Conservation (phyloP, 1,140 invertebrate species). For the Phymastichus coffea region DNA sequence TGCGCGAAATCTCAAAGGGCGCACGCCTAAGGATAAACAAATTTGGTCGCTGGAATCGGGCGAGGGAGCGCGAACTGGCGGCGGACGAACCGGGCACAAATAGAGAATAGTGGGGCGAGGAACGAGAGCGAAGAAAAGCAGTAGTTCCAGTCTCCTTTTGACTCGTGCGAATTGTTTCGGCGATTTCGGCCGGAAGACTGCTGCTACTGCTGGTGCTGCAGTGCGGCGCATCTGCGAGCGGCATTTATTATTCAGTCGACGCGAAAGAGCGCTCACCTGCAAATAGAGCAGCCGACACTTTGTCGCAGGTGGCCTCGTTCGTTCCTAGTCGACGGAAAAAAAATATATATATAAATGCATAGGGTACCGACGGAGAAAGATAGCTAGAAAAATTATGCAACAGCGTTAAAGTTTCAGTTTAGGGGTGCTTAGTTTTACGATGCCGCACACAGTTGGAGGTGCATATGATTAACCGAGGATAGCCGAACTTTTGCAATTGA, state of each 20-base stretch:
- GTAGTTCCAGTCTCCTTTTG: background rate
- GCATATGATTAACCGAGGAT: too few relatives aligned
- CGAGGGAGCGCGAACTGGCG: background rate
- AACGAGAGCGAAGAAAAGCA: background rate
- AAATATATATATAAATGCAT: too few relatives aligned
- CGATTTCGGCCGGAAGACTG: slow-evolving; percentile 21
- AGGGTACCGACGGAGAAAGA: background rate
- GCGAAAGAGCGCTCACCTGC: slow-evolving; percentile 23
- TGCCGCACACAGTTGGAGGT: too few relatives aligned
- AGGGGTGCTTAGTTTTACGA: too few relatives aligned
- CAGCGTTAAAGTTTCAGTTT: background rate
- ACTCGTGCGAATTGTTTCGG: slow-evolving; percentile 4
- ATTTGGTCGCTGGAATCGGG: too few relatives aligned
- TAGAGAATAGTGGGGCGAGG: background rate
- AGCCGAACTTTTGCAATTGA: too few relatives aligned
- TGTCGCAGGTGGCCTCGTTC: slow-evolving; percentile 19
- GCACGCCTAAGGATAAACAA: too few relatives aligned
- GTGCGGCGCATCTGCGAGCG: slow-evolving; percentile 39
- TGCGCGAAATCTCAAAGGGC: too few relatives aligned
- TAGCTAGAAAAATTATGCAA: background rate
- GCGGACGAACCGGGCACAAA: background rate
- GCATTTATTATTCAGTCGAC: slow-evolving; percentile 48
- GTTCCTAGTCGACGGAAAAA: background rate
- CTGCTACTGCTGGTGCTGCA: slow-evolving; percentile 32
- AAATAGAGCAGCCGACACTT: slow-evolving; percentile 26